Conservation (phyloP, 2,113 vertebrate species). For the Malurus cyaneus region DNA sequence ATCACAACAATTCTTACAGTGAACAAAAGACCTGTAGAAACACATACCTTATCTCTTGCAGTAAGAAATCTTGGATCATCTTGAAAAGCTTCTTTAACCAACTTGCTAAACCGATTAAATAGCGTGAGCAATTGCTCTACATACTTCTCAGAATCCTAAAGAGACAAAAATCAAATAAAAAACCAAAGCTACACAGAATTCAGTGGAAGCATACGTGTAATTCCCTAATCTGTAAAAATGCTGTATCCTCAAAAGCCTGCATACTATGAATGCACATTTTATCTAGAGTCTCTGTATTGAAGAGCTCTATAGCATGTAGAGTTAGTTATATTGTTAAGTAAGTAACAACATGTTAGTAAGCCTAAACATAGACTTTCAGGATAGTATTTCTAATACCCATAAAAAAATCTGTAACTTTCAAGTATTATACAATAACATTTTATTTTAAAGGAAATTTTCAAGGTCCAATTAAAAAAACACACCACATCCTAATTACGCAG, state of each 20-base stretch:
- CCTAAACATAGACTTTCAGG: background rate
- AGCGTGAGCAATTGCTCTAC: constrained; percentile 97
- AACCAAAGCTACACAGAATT: background rate
- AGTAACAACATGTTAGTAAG: too few species aligned
- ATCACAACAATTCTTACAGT: background rate
- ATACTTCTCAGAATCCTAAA: constrained; percentile 97
- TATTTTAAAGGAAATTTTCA: background rate
- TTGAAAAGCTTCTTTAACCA: constrained; percentile 98
- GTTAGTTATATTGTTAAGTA: too few species aligned
- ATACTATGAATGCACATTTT: background rate
- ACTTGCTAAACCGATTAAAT: constrained; percentile 97
- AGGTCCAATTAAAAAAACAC: background rate
- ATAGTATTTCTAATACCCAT: background rate
- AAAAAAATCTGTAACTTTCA: background rate
- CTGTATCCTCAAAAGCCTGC: background rate
- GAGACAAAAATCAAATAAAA: constrained; percentile 14
- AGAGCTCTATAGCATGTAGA: background rate
- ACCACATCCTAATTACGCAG: background rate
- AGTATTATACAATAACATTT: background rate
- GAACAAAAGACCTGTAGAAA: background rate
- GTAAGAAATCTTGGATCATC: constrained; percentile 98
- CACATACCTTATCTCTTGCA: constrained; percentile 93
- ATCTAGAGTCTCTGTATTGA: background rate
- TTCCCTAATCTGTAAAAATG: background rate
- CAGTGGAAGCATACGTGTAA: background rate